Percentiles rank a stretch among this genome's conserved stretches.
These are phyloP conservation scores for Cynaeus angustus DNA, from an alignment of 2,888 invertebrate species.

Conservation along the genomic window DNA sequence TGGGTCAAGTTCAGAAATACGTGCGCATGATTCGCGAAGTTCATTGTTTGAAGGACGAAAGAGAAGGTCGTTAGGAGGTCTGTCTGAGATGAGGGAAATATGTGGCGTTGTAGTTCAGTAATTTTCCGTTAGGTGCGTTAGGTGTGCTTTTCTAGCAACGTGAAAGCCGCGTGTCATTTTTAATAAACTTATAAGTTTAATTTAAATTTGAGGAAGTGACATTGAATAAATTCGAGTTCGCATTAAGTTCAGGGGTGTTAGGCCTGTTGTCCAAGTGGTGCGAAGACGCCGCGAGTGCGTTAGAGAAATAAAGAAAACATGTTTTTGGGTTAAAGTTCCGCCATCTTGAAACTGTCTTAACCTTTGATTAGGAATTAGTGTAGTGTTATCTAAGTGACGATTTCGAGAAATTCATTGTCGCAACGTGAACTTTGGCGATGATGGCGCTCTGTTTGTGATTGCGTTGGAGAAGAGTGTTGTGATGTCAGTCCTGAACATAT, in stretches of 20 bases:
- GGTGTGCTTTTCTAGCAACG: slow-evolving; percentile 70
- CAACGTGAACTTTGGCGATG: slow-evolving; percentile 56
- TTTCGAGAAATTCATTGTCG: slow-evolving; percentile 56
- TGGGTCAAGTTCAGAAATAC: slow-evolving; percentile 2
- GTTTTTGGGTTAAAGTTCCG: slow-evolving; percentile 71
- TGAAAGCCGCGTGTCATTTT: slow-evolving; percentile 73
- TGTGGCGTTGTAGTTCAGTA: slow-evolving; percentile 57
- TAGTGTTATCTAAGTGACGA: slow-evolving; percentile 62
- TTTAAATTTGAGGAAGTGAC: slow-evolving; percentile 68
- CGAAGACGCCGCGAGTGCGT: slow-evolving; percentile 32
- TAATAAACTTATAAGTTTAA: slow-evolving; percentile 68
- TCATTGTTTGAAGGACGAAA: too few relatives aligned
- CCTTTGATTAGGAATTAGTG: slow-evolving; percentile 69
- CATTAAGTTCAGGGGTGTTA: slow-evolving; percentile 55
- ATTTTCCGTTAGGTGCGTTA: slow-evolving; percentile 59
- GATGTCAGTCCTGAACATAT: slow-evolving; percentile 69
- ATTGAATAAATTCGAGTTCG: slow-evolving; percentile 63
- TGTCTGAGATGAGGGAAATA: neutral
- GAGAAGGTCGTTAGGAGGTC: too few relatives aligned
- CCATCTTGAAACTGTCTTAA: slow-evolving; percentile 72
- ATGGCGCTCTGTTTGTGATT: slow-evolving; percentile 17
- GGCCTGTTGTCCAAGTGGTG: slow-evolving; percentile 51
- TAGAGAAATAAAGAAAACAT: slow-evolving; percentile 63
- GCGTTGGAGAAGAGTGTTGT: slow-evolving; percentile 51
- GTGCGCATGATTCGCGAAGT: too few relatives aligned